phyloP scores from a whole-genome alignment of 2,888 invertebrate species.

The Smittia sp. region DNA sequence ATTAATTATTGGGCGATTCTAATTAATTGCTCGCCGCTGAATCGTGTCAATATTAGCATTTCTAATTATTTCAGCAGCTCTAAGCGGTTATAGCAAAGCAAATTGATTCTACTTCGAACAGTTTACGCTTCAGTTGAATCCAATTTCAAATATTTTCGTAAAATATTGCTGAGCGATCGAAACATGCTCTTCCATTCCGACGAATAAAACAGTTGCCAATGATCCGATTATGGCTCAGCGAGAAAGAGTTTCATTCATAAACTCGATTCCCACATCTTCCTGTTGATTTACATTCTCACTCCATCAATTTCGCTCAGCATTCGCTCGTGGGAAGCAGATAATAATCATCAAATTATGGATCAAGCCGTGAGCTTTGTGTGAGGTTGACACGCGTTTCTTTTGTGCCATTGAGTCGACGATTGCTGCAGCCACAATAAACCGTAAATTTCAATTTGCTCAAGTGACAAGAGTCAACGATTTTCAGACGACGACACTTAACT shows the following conservation, averaged over 20 bases:
- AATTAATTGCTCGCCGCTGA: too few relatives aligned
- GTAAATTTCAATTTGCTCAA: conserved; percentile 28
- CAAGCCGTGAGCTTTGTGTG: neutral
- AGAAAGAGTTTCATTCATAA: too few relatives aligned
- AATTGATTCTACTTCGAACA: too few relatives aligned
- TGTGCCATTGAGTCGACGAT: neutral
- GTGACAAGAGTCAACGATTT: conserved; percentile 14
- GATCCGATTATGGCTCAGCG: too few relatives aligned
- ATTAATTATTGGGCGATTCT: neutral
- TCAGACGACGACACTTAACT: neutral
- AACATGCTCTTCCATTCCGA: too few relatives aligned
- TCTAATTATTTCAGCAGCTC: too few relatives aligned
- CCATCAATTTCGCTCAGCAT: conserved; percentile 13
- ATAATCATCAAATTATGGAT: conserved; percentile 23
- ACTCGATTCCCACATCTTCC: conserved; percentile 7
- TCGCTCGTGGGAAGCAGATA: neutral
- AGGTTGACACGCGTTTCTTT: conserved; percentile 27
- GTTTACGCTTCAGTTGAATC: too few relatives aligned
- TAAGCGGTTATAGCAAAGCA: too few relatives aligned
- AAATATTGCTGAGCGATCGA: too few relatives aligned
- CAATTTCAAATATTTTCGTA: too few relatives aligned
- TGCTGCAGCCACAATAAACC: conserved; percentile 27
- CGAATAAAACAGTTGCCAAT: too few relatives aligned
- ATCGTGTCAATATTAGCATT: too few relatives aligned
- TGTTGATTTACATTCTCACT: neutral